These are phyloP conservation scores for Nineta flava DNA, from an alignment of 2,888 invertebrate species.

Conservation along the genomic window DNA sequence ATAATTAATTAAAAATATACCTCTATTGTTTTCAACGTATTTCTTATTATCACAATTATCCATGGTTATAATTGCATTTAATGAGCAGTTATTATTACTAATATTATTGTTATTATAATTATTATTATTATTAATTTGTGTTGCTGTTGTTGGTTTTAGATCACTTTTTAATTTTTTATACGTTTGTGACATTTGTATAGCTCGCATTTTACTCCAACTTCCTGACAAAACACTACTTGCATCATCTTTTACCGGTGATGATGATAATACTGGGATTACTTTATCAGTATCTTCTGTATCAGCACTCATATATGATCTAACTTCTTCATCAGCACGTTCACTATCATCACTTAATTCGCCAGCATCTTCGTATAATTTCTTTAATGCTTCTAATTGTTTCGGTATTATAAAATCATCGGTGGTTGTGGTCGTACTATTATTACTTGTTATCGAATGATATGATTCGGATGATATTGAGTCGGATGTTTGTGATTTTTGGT, in stretches of 20 bases:
- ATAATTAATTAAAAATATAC: not conserved
- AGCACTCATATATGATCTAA: constrained; percentile 35
- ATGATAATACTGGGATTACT: not conserved
- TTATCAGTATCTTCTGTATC: constrained; percentile 14
- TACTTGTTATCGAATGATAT: constrained; percentile 21
- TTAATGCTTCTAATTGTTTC: constrained; percentile 24
- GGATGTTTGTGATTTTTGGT: not conserved
- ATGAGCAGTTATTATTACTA: not conserved
- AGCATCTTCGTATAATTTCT: constrained; percentile 26
- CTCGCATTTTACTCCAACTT: constrained; percentile 40
- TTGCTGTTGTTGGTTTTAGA: constrained; percentile 8
- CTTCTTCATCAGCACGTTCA: constrained; percentile 41
- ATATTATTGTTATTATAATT: not conserved
- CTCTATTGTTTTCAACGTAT: not conserved
- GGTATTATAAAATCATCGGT: constrained; percentile 12
- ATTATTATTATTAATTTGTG: constrained; percentile 12
- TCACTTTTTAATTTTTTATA: constrained; percentile 11
- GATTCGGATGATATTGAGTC: constrained; percentile 9
- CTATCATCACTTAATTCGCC: constrained; percentile 30
- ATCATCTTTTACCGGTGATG: constrained; percentile 16
- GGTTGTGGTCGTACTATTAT: constrained; percentile 7
- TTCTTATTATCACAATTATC: not conserved
- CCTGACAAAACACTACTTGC: constrained; percentile 30
- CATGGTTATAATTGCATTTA: not conserved
- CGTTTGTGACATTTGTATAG: constrained; percentile 26